Conservation (phyloP, 2,113 vertebrate genomes). For the Psittacus erithacus region DNA sequence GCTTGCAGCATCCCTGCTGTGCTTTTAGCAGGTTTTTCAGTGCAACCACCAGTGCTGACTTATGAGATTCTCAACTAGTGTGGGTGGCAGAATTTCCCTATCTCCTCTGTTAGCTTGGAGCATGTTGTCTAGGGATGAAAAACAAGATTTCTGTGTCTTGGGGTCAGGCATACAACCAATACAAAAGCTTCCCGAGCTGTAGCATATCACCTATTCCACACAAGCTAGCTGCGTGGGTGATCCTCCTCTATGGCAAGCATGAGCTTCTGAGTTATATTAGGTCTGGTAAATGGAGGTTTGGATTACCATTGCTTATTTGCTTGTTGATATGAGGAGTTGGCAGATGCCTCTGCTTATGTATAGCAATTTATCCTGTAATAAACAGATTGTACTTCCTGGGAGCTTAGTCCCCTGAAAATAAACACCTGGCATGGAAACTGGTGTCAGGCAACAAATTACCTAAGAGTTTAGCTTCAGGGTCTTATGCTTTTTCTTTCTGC, state of each 20-base stretch:
- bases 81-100: background rate
- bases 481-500: background rate
- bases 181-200: rapidly evolving
- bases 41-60: background rate
- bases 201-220: background rate
- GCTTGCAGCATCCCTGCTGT: rapidly evolving
- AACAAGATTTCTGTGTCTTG: background rate
- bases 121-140: background rate
- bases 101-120: background rate
- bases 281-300: background rate
- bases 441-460: background rate
- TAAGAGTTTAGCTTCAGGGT: background rate
- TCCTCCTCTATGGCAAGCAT: background rate
- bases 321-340: background rate
- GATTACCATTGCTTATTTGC: background rate
- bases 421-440: background rate
- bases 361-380: background rate
- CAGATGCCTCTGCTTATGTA: background rate
- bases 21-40: background rate
- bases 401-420: background rate
- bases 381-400: background rate
- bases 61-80: background rate
- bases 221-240: background rate
- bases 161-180: background rate
- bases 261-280: background rate